Base-by-base conservation (phyloP, 2,888 invertebrate genomes). In the Troides oblongomaculatus region DNA sequence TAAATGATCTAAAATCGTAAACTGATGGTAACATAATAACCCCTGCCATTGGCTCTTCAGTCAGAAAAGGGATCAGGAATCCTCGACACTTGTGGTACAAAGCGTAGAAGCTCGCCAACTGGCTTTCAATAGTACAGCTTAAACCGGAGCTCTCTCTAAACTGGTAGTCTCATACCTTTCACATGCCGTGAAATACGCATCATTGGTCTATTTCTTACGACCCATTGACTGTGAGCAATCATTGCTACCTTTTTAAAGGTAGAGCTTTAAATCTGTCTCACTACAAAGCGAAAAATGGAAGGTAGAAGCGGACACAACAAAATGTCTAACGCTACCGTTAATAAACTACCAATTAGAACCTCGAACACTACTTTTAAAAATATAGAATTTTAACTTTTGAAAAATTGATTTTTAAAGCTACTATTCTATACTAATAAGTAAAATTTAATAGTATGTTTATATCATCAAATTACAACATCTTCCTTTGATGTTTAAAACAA, bases 151-250 rank as follows among this genome's bases (percentile, higher is more conserved):
- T 81, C 86, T 77, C 60, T 70, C 75, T 84, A 84, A 74, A 81
- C 76, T 85, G 84, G 87, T 78, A 75, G 76, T 69, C 68, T 76
- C 84, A 80, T 81, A 80, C 82, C 79, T 83, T 85, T 85, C 86
- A 85, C 87, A 86, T 85, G 85, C 84, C 82, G 80, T 62, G 66
- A 75, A 72, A 81, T 77, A 81, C 82, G 79, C 83, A 84, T 86
- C 66, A 64, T 86, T 88, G 86, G 88, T 89, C 88, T 85, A 90
- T 90, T 90, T 89, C 91, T 90, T 90, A 87, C 90, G 85, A 88
- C 83, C 90, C 90, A 92, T 92, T 91, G 91, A 90, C 90, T 90
- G 79, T 75, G 77, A 81, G 79, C 87, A 91, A 90, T 91, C 91
- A 90, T 86, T 84, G 86, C 84, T 81, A 86, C 87, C 85, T 87